Percentiles rank a stretch among this genome's conserved stretches.
Evolutionary conservation across 2,113 vertebrate species (phyloP).

Genomic region (Podarcis raffonei): DNA sequence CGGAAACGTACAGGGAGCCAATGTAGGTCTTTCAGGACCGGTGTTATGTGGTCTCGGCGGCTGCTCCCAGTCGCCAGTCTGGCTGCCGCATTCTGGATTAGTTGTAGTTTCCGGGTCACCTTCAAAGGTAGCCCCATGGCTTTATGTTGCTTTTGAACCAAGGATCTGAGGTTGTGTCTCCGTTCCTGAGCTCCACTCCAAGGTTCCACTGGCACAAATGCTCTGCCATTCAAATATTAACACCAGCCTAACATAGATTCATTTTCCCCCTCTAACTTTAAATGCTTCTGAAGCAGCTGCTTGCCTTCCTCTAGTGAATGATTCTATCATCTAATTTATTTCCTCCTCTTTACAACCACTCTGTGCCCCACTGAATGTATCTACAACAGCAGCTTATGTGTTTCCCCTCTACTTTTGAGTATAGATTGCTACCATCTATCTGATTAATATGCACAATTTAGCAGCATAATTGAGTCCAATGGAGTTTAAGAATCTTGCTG

Average conservation of each 20-base stretch:
- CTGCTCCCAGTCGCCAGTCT: no score
- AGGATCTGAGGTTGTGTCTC: no score
- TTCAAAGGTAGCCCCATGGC: no score
- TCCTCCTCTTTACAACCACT: not conserved
- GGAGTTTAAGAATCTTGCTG: constrained; percentile 41
- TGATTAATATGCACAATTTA: constrained; percentile 50
- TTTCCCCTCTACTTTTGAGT: not conserved
- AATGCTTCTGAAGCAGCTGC: not conserved
- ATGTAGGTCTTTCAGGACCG: no score
- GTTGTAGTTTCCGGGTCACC: no score
- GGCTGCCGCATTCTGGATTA: no score
- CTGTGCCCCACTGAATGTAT: not conserved
- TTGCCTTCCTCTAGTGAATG: constrained; percentile 13
- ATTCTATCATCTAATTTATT: not conserved
- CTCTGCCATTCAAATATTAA: not conserved
- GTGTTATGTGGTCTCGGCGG: no score
- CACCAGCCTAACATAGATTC: not conserved
- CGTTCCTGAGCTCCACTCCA: no score
- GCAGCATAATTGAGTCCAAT: constrained; percentile 44
- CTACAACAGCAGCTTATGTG: constrained; percentile 3
- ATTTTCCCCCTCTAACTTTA: not conserved
- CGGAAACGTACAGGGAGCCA: no score
- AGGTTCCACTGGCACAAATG: not conserved
- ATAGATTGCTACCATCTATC: constrained; percentile 13
- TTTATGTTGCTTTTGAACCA: not conserved